phyloP scores from a whole-genome alignment of 2,888 invertebrate species.

The Sarcophaga caerulescens region DNA sequence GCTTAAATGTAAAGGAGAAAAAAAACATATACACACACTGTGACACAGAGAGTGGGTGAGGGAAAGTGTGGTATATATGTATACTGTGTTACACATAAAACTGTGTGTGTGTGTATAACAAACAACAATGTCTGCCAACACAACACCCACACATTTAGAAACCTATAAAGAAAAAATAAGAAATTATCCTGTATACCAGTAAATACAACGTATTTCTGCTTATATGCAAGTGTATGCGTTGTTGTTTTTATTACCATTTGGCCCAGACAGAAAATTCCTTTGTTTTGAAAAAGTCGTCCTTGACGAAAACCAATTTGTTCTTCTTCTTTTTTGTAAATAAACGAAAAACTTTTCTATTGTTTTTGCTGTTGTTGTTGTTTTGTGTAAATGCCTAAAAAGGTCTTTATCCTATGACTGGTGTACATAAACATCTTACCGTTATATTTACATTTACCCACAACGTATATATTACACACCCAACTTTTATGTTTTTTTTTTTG shows the following conservation, averaged over 20 bases:
- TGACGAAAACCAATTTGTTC: slow-evolving; percentile 50
- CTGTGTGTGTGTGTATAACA: slow-evolving; percentile 13
- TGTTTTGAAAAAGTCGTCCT: slow-evolving; percentile 63
- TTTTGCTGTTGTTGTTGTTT: too few relatives aligned
- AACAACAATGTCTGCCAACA: slow-evolving; percentile 34
- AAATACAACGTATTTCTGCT: neutral
- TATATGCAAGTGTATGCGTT: neutral
- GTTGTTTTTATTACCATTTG: neutral
- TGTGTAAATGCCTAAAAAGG: slow-evolving; percentile 36
- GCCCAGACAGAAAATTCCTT: slow-evolving; percentile 49
- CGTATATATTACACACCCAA: neutral
- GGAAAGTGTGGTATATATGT: too few relatives aligned
- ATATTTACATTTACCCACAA: neutral
- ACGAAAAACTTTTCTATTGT: slow-evolving; percentile 13
- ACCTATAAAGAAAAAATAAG: slow-evolving; percentile 1
- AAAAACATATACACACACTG: neutral
- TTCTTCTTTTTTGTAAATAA: slow-evolving; percentile 10
- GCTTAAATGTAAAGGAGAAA: neutral
- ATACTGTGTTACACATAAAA: neutral
- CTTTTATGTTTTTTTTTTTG: neutral
- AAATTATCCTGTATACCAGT: neutral
- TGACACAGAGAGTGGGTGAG: too few relatives aligned
- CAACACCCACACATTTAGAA: slow-evolving; percentile 5
- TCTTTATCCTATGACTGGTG: slow-evolving; percentile 64
- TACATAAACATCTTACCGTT: neutral